Evolutionary conservation across 2,797 vertebrate genomes (phyloP).

Genomic region (Dipus sagitta): DNA sequence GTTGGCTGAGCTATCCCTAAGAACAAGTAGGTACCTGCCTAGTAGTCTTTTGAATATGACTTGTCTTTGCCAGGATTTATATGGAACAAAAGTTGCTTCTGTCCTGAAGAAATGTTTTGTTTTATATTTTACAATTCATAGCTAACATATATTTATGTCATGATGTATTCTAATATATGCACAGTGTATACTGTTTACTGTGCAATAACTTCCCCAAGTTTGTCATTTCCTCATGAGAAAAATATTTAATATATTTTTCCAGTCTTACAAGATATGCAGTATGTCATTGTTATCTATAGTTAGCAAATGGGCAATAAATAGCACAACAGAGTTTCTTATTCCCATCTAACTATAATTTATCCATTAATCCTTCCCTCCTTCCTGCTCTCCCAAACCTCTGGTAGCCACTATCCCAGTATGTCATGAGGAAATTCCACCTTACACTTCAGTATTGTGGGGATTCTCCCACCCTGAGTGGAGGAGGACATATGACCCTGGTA

Average conservation of each 20-base stretch:
- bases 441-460: neutral
- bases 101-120: neutral
- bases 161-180: neutral
- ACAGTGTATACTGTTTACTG: neutral
- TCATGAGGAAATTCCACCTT: neutral
- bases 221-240: neutral
- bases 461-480: neutral
- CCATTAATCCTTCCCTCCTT: too few relatives aligned
- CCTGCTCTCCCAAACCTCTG: neutral
- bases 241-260: neutral
- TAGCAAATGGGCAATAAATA: neutral
- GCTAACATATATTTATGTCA: too few relatives aligned
- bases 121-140: neutral
- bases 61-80: neutral
- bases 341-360: too few relatives aligned
- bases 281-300: neutral
- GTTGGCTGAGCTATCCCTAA: neutral
- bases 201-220: neutral
- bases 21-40: too few relatives aligned
- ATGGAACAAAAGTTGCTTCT: neutral
- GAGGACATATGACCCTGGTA: conserved; percentile 35
- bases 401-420: neutral
- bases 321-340: neutral
- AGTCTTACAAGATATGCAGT: neutral
- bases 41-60: neutral